Percentiles rank a stretch among this genome's conserved stretches.
Conservation (phyloP, 2,113 vertebrate genomes). For the Hippocampus barbouri region DNA sequence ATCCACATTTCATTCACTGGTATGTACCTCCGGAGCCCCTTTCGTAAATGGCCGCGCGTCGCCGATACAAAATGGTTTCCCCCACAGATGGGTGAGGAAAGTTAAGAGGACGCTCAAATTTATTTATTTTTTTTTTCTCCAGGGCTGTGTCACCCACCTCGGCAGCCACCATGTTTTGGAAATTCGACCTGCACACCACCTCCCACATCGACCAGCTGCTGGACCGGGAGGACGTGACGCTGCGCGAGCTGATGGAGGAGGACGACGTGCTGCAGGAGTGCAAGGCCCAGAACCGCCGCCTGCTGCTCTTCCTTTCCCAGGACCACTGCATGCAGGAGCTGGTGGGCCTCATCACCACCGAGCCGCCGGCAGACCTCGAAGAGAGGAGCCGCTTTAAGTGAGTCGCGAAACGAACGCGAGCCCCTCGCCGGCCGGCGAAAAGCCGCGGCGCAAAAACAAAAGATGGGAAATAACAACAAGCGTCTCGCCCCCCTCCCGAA, state of each 20-base stretch:
- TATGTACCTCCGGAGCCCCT: slow-evolving; percentile 38
- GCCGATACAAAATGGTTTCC: neutral
- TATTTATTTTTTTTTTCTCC: neutral
- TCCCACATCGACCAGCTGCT: slow-evolving; percentile 95
- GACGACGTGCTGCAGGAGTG: slow-evolving; percentile 96
- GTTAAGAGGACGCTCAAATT: neutral
- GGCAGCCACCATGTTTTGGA: slow-evolving; percentile 93
- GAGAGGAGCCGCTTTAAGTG: slow-evolving; percentile 97
- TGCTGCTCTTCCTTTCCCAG: slow-evolving; percentile 92
- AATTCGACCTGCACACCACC: slow-evolving; percentile 93
- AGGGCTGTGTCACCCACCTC: slow-evolving; percentile 71
- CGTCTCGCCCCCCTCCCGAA: neutral
- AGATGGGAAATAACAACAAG: neutral
- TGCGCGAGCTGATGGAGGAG: slow-evolving; percentile 92
- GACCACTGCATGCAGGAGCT: slow-evolving; percentile 92
- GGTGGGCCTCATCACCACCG: slow-evolving; percentile 87
- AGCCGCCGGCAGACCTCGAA: slow-evolving; percentile 86
- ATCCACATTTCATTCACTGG: slow-evolving; percentile 76
- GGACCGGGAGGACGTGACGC: slow-evolving; percentile 89
- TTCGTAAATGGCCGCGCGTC: neutral
- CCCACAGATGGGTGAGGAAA: neutral
- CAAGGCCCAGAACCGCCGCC: slow-evolving; percentile 91
- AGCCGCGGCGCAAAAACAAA: too few relatives aligned
- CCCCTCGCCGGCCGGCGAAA: too few relatives aligned
- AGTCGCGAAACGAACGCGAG: slow-evolving; percentile 31